Evolutionary conservation across 2,113 vertebrate species (phyloP).

Genomic region (Nyctereutes procyonoides): DNA sequence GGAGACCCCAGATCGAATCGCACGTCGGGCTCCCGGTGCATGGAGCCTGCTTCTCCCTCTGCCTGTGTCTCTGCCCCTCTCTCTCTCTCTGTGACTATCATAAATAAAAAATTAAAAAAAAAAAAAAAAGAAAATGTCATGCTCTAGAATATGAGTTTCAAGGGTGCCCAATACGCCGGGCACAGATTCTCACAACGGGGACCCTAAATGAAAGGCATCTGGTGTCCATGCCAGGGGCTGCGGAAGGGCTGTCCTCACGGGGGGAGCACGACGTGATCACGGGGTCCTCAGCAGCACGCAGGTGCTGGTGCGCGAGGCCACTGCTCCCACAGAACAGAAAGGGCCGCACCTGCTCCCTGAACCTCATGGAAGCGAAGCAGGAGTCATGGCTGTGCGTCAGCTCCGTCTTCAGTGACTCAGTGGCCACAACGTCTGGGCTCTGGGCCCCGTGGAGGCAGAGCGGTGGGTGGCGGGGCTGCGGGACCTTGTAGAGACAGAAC

Average conservation of each 20-base stretch:
- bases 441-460: not conserved
- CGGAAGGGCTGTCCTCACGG: not conserved
- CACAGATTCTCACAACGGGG: no score
- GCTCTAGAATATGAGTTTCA: not conserved
- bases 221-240: not conserved
- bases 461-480: not conserved
- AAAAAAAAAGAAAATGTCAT: not conserved
- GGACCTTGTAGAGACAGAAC: not conserved
- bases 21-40: no score
- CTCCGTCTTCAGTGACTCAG: not conserved
- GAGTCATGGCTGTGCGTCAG: not conserved
- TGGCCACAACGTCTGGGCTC: not conserved
- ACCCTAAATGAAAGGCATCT: not conserved
- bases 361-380: rapidly evolving
- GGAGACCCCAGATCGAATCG: no score
- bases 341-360: not conserved
- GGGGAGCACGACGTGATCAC: not conserved
- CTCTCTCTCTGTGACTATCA: no score
- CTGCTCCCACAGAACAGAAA: not conserved
- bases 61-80: no score
- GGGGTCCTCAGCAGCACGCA: not conserved
- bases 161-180: not conserved
- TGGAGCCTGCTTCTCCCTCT: no score
- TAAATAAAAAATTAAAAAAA: no score
- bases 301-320: not conserved